A percentile compares a stretch with the other conserved stretches of the same genome.
phyloP scores from a whole-genome alignment of 92 coral and sea anemone genomes.

The Zoanthus sociatus region DNA sequence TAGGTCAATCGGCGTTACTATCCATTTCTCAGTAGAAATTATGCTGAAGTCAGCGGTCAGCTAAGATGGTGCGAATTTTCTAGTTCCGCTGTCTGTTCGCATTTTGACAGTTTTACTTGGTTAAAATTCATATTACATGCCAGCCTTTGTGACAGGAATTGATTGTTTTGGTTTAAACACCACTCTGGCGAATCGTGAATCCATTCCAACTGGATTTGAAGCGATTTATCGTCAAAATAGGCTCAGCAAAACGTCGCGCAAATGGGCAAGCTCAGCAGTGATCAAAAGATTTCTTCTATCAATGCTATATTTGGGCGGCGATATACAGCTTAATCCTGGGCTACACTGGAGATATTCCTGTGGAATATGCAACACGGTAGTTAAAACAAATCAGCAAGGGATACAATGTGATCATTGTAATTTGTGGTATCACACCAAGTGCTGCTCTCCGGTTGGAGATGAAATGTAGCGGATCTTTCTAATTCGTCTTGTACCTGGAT shows the following conservation, averaged over 20 bases:
- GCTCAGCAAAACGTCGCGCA: background rate
- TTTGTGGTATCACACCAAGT: conserved; percentile 38
- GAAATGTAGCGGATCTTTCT: background rate
- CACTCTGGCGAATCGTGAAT: no score
- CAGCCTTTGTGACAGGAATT: no score
- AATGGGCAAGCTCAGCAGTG: background rate
- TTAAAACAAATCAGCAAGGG: no score
- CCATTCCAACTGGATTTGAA: conserved; percentile 15
- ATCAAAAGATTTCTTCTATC: conserved; percentile 30
- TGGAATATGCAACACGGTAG: conserved; percentile 16
- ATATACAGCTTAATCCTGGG: conserved; percentile 32
- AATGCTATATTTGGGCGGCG: conserved; percentile 25
- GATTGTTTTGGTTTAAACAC: no score
- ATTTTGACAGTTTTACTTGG: no score
- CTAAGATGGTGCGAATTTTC: no score
- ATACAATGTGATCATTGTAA: conserved; percentile 39
- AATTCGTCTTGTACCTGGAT: conserved; percentile 19
- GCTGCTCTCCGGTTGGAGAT: background rate
- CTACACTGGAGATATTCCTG: conserved; percentile 28
- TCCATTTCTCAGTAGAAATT: no score
- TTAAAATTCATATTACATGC: no score
- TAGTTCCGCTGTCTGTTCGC: no score
- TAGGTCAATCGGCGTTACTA: no score
- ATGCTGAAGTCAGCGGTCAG: no score
- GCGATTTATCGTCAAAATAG: background rate